phyloP scores from a whole-genome alignment of 2,113 vertebrate genomes.

The Marmota monax region DNA sequence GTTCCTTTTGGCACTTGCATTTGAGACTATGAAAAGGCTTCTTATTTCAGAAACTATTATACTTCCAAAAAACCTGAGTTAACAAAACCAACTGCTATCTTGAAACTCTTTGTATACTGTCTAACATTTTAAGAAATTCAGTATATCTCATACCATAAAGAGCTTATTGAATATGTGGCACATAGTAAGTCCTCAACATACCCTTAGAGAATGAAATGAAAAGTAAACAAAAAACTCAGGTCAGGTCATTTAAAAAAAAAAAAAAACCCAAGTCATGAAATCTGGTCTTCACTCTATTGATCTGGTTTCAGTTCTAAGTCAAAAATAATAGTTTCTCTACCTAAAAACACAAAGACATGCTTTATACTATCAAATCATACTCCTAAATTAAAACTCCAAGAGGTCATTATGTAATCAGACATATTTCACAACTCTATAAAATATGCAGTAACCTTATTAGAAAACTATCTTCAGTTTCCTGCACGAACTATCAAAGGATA shows the following conservation, averaged over 20 bases:
- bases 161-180: not conserved
- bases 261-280: not conserved
- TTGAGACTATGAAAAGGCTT: not conserved
- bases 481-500: not conserved
- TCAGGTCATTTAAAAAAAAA: not conserved
- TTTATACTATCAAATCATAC: not conserved
- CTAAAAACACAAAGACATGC: not conserved
- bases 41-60: constrained; percentile 19
- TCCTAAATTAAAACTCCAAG: not conserved
- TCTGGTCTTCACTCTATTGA: not conserved
- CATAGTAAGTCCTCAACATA: not conserved
- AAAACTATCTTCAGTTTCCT: not conserved
- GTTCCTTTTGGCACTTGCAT: not conserved
- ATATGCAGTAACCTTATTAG: not conserved
- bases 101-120: constrained; percentile 18
- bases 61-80: not conserved
- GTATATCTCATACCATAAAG: not conserved
- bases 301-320: not conserved
- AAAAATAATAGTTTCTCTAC: not conserved
- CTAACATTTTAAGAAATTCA: not conserved
- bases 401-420: not conserved
- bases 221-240: not conserved
- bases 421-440: constrained; percentile 31
- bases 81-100: not conserved
- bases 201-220: not conserved